Evolutionary conservation across 1,140 invertebrate genomes (phyloP).

Genomic region (Cyrtorhinus lividipennis): DNA sequence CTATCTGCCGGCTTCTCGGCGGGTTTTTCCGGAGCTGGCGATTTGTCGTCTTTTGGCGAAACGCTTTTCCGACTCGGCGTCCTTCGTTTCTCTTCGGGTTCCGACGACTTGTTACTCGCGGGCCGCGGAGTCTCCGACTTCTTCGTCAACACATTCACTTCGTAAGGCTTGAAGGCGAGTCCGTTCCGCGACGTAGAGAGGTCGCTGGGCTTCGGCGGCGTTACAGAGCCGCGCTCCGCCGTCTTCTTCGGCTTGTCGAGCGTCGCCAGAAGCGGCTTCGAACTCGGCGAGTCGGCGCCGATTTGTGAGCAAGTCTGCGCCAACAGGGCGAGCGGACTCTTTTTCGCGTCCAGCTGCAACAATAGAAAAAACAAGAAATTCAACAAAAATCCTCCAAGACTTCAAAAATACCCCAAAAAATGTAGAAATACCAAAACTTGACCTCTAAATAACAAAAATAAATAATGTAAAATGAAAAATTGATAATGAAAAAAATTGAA

Average conservation of each 20-base stretch:
- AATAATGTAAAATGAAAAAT: no score
- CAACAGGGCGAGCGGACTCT: constrained; percentile 87
- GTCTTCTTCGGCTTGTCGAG: constrained; percentile 48
- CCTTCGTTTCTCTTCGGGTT: constrained; percentile 42
- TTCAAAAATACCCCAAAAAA: constrained; percentile 1
- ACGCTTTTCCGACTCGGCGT: constrained; percentile 41
- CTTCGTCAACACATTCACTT: constrained; percentile 53
- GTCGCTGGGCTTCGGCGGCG: constrained; percentile 11
- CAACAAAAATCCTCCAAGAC: not conserved
- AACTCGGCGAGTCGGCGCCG: constrained; percentile 69
- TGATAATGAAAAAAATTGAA: no score
- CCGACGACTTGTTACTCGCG: constrained; percentile 36
- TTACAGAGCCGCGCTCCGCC: constrained; percentile 11
- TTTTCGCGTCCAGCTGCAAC: constrained; percentile 93
- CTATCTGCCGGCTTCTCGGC: constrained; percentile 12
- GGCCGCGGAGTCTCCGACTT: constrained; percentile 48
- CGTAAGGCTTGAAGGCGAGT: constrained; percentile 72
- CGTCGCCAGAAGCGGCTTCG: constrained; percentile 55
- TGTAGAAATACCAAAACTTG: constrained; percentile 11
- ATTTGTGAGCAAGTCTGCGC: constrained; percentile 97
- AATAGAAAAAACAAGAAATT: constrained; percentile 28
- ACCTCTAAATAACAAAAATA: no score
- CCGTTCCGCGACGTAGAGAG: constrained; percentile 21
- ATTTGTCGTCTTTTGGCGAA: constrained; percentile 31
- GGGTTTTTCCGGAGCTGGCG: constrained; percentile 32